Evolutionary conservation across 2,888 invertebrate genomes (phyloP), one percentile per base, ranked within the genome.

Genomic region (Dugesia japonica): DNA sequence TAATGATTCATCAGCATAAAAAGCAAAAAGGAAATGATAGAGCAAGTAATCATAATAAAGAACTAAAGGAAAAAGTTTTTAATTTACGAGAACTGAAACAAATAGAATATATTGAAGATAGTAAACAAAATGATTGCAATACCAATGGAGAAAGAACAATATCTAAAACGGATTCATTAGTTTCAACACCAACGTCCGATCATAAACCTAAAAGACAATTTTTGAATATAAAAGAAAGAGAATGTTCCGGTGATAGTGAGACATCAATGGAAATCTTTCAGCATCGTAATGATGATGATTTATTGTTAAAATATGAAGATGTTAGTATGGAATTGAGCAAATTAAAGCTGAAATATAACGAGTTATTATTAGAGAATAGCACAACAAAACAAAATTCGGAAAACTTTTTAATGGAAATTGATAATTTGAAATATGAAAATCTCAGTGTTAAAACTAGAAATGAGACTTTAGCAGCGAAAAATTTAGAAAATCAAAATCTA

Each of bases 401-500:
- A 56, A 56, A 56, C 17, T n/a, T 56, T 13, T 9, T 23, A 56
- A 4, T 56, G 23, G 56, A 56, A 56, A 56, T 56, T 56, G 56
- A 56, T n/a, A 56, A 56, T 56, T 56, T 56, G 17, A 56, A 56
- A n/a, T 56, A 56, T 23, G 56, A 56, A 56, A 56, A 56, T 56
- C 4, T 23, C 7, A 56, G 4, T 56, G 56, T 56, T 23, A 56
- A 56, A 56, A 56, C 56, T 13, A 4, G 56, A 4, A 56, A 56
- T n/a, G 56, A 56, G 17, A 56, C 56, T 23, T 56, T 56, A n/a
- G 56, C 56, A n/a, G 56, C 56, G 17, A 56, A 23, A 23, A 4
- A 75, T 42, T 15, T 75, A 1, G 75, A 75, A 26, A 28, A 71
- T 15, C 42, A 75, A 75, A 75, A 56, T 71, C 28, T 75, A 1